Evolutionary conservation across 1,140 invertebrate genomes (phyloP).

Genomic region (Scaptodrosophila lebanonensis): DNA sequence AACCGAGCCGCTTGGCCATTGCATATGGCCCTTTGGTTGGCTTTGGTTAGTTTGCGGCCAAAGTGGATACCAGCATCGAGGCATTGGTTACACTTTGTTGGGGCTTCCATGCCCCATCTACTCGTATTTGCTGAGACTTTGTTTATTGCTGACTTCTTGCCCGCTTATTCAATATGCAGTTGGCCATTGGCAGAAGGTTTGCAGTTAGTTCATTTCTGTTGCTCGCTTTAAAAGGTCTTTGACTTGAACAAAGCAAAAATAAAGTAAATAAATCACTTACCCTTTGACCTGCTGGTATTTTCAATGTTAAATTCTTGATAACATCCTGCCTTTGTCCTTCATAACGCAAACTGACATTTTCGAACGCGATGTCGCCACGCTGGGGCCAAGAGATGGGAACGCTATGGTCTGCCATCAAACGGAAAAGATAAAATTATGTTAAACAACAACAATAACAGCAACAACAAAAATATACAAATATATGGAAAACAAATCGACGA

Average conservation of each 20-base stretch:
- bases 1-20: slow-evolving; percentile 13
- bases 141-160: slow-evolving; percentile 18
- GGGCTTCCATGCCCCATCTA: slow-evolving; percentile 2
- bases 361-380: slow-evolving; percentile 84
- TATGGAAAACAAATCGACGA: slow-evolving; percentile 31
- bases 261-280: slow-evolving; percentile 77
- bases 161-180: slow-evolving; percentile 7
- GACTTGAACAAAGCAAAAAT: slow-evolving; percentile 1
- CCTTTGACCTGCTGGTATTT: slow-evolving; percentile 83
- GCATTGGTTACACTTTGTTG: slow-evolving; percentile 37
- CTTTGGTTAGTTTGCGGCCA: slow-evolving; percentile 41
- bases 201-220: no score
- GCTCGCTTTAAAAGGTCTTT: no score
- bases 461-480: slow-evolving; percentile 18
- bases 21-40: slow-evolving; percentile 14
- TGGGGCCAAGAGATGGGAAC: slow-evolving; percentile 83
- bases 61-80: slow-evolving; percentile 31
- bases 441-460: slow-evolving; percentile 7
- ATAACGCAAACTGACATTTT: slow-evolving; percentile 83
- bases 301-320: slow-evolving; percentile 81
- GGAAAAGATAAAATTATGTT: slow-evolving; percentile 4
- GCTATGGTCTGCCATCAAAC: slow-evolving; percentile 76
- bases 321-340: slow-evolving; percentile 81
- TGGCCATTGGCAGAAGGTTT: no score
- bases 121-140: slow-evolving; percentile 33